phyloP scores from a whole-genome alignment of 2,888 invertebrate genomes.

The Cheilosia vulpina region DNA sequence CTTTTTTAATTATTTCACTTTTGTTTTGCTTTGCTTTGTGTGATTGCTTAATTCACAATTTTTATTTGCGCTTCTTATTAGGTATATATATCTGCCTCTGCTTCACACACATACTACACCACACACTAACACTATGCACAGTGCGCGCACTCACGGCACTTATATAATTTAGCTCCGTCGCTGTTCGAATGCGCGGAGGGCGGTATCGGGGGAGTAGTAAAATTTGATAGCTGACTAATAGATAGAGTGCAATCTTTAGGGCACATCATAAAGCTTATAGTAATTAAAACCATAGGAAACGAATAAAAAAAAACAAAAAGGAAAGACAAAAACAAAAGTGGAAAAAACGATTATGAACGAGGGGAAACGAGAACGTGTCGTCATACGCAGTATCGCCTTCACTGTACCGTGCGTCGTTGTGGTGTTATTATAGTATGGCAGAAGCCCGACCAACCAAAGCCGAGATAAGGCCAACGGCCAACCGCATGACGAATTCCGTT shows the following conservation, averaged over 20 bases:
- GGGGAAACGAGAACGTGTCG: slow-evolving; percentile 26
- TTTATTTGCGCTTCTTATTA: slow-evolving; percentile 13
- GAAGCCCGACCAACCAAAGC: slow-evolving; percentile 18
- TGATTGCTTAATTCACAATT: slow-evolving; percentile 55
- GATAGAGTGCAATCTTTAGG: slow-evolving; percentile 66
- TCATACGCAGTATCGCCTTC: slow-evolving; percentile 7
- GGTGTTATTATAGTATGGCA: not conserved
- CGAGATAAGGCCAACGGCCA: slow-evolving; percentile 35
- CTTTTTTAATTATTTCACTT: slow-evolving; percentile 53
- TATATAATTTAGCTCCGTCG: slow-evolving; percentile 55
- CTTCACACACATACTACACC: slow-evolving; percentile 9
- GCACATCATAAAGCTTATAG: slow-evolving; percentile 46
- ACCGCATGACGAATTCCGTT: slow-evolving; percentile 44
- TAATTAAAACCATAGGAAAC: slow-evolving; percentile 7
- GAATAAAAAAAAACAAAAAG: not conserved
- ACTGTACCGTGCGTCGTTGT: not conserved
- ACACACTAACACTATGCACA: slow-evolving; percentile 17
- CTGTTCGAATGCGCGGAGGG: slow-evolving; percentile 7
- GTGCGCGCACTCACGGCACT: slow-evolving; percentile 67
- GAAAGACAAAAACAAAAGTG: slow-evolving; percentile 12
- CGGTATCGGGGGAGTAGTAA: slow-evolving; percentile 15
- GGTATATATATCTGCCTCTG: slow-evolving; percentile 5
- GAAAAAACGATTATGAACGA: slow-evolving; percentile 19
- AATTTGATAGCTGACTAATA: slow-evolving; percentile 50
- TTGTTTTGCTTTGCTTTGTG: slow-evolving; percentile 38